Evolutionary conservation across 2,113 vertebrate genomes (phyloP), one percentile per base, ranked within the genome.

Genomic region (Serinus canaria): DNA sequence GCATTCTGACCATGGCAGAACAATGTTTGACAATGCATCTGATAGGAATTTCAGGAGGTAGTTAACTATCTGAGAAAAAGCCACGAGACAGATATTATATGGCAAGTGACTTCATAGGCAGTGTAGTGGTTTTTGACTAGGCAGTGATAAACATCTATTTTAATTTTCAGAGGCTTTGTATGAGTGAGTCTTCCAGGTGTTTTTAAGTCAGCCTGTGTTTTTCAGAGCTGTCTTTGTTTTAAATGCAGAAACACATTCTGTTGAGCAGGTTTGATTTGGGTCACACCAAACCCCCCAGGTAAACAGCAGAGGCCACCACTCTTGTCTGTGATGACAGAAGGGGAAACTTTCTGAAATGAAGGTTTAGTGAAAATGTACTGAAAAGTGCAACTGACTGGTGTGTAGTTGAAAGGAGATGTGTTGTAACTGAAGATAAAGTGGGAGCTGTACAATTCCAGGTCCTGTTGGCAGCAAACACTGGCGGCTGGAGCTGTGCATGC

Each of bases 361-460:
- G 87, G 39, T 56, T 90, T 72, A 35, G 73, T 18, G 3, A 30
- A 66, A 70, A 81, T 47, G 81, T 49, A 28, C 35, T 8, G 44
- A 79, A 35, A n/a, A 20, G 64, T 18, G 2, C 41, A 68, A n/a
- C 59, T 25, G 85, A 20, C 46, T 6, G 35, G 41, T 93, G 90
- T 69, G 89, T 80, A 70, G 64, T 67, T 86, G 90, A 94, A 96
- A 96, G 89, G 94, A 93, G 86, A 81, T 96, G 93, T 90, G 88
- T 92, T 96, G 95, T 74, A 87, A 68, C 94, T 3, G 91, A 89
- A 97, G 96, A 97, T 97, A 93, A 97, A 97, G 58, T 23, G 62
- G 84, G 79, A 96, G 87, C 91, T 96, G 47, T 95, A 60, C 91
- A 96, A 79, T 97, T 97, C 97, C 97, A 97, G 97, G 97, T 98